Base-by-base conservation (phyloP, 2,797 vertebrate species). In the Lateolabrax maculatus region DNA sequence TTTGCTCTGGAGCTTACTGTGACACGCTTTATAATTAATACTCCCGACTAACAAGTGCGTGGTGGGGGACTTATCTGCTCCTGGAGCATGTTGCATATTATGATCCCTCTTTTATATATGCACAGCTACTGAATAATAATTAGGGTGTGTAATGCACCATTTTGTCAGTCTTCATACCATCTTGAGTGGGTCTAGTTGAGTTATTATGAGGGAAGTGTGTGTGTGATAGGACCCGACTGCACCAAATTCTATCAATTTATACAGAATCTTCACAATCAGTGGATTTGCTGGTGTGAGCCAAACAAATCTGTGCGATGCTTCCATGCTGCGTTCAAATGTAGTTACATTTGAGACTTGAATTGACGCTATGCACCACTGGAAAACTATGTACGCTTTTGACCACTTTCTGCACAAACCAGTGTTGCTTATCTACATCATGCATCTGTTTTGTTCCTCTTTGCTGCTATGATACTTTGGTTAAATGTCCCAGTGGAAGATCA, bases 111-210 rank as follows among this genome's bases (percentile, higher is more conserved):
- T 77, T 64, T 75, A 64, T 55, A 49, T 52, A 53, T 60, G 46
- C 44, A 71, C 60, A 55, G 49, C 62, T 52, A 36, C 43, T 52
- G 63, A 82, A 75, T 76, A 68, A 80, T 78, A 71, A 77, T 39
- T 53, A 68, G n/a, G 34, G 68, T 51, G 71, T 69, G 64, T 60
- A 80, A 73, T 65, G 57, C 48, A 58, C 13, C 66, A 56, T 48
- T 76, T 85, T 56, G 49, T 76, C 29, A 44, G 58, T 36, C 51
- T 56, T 80, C 31, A 43, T 34, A 31, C 62, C 67, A 70, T 60
- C 49, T n/a, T 55, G 12, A 78, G 25, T 34, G 29, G n/a, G 37
- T 61, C 72, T 46, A 43, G 53, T 56, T 29, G 41, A 68, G 60
- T 31, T 77, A 77, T 78, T 34, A 25, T 21, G 19, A 79, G 16